A percentile compares a stretch with the other conserved stretches of the same genome.
Conservation (phyloP, 2,113 vertebrate genomes). For the Plestiodon gilberti region DNA sequence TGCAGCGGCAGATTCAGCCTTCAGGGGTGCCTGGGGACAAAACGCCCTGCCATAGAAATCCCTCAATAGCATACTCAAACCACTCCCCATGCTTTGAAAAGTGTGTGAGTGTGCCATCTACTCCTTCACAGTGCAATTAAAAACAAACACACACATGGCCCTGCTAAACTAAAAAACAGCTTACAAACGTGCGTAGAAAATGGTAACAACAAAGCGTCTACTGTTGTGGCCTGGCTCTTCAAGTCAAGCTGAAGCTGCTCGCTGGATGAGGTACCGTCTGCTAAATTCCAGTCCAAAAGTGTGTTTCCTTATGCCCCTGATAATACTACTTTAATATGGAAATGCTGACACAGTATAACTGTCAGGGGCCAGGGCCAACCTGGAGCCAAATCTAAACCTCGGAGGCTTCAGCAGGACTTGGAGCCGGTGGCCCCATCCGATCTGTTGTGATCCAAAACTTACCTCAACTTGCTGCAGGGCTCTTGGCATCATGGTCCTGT, state of each 20-base stretch:
- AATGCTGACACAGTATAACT: background rate
- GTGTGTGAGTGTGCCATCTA: too few species aligned
- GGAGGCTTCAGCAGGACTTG: background rate
- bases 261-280: background rate
- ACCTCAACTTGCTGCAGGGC: conserved; percentile 68
- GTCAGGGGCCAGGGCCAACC: background rate
- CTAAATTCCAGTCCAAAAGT: background rate
- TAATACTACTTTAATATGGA: background rate
- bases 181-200: background rate
- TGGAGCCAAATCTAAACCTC: background rate
- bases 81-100: too few species aligned
- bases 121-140: too few species aligned
- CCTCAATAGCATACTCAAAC: too few species aligned
- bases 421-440: background rate
- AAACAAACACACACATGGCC: background rate
- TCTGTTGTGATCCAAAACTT: conserved; percentile 34
- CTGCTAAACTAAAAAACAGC: background rate
- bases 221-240: background rate
- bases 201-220: background rate
- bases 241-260: background rate
- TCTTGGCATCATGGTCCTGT: conserved; percentile 74
- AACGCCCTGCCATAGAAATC: too few species aligned
- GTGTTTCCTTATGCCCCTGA: background rate
- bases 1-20: too few species aligned
- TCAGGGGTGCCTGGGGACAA: too few species aligned